A percentile compares a stretch with the other conserved stretches of the same genome.
Evolutionary conservation across 2,888 invertebrate genomes (phyloP).

Genomic region (Chorisops tibialis): DNA sequence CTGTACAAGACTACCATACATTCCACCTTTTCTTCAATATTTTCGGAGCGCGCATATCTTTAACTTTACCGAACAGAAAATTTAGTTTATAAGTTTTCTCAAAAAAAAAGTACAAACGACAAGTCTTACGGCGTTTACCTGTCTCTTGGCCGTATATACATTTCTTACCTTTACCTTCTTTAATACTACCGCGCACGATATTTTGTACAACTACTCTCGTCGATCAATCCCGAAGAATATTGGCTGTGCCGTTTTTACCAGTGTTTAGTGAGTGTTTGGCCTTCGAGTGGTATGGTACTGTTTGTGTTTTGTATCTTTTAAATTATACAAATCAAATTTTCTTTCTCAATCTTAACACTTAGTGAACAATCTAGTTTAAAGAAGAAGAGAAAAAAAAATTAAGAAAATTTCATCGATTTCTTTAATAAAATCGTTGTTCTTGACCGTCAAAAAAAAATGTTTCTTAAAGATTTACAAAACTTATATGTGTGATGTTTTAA

Average conservation of each 20-base stretch:
- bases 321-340: background rate
- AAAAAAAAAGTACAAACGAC: constrained; percentile 3
- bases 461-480: background rate
- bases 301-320: constrained; percentile 28
- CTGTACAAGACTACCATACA: too few species aligned
- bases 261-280: constrained; percentile 51
- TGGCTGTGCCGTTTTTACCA: constrained; percentile 15
- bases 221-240: constrained; percentile 4
- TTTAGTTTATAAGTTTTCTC: background rate
- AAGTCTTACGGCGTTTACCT: constrained; percentile 19
- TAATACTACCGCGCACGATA: background rate
- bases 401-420: too few species aligned
- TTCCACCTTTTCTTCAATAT: too few species aligned
- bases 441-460: background rate
- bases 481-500: constrained; percentile 11
- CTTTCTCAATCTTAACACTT: background rate
- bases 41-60: background rate
- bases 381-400: background rate
- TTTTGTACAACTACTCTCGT: too few species aligned
- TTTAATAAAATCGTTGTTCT: too few species aligned
- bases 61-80: too few species aligned
- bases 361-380: background rate
- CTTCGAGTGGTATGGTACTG: constrained; percentile 52
- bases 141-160: constrained; percentile 3
- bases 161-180: constrained; percentile 7